Base-by-base conservation (phyloP, 2,797 vertebrate genomes). In the Rhynchonycteris naso region DNA sequence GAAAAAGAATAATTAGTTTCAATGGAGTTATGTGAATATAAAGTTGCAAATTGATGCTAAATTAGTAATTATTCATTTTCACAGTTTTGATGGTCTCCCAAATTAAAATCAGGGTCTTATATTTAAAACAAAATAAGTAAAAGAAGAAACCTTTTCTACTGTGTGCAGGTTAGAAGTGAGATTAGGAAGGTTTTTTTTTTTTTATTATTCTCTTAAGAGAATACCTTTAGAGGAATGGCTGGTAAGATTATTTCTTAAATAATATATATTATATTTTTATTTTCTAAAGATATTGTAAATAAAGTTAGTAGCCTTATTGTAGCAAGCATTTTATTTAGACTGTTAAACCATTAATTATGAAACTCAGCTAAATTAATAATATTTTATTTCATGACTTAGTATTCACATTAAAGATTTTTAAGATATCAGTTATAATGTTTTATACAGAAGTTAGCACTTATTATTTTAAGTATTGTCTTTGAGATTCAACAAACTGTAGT, bases 1-100 rank as follows among this genome's bases (percentile, higher is more conserved):
- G 47, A 72, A 94, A 85, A 91, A 92, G 43, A 69, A 63, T 92
- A 96, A 96, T 88, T 93, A 97, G 76, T 95, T 90, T 94, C 87
- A 79, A 19, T 91, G 94, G 89, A 96, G 76, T 95, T 94, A 79
- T 24, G 28, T 58, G 61, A 93, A 81, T 65, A 84, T 80, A 56
- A 90, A 54, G 89, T 82, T 78, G 21, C 26, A 81, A 52, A 74
- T 11, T 84, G 30, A 5, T 68, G 43, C 63, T 81, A 94, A 95
- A 86, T 71, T 35, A 87, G 47, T 75, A 38, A 15, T 93, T 93
- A 94, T 61, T 93, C 66, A 89, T 95, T 95, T 95, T 93, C 83
- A 94, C 54, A 94, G 87, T 68, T 94, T 94, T 94, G 80, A 84
- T 82, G n/a, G 28, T 71, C n/a, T 85, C 43, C 30, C 7, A 96